A percentile compares a stretch with the other conserved stretches of the same genome.
phyloP scores from a whole-genome alignment of 2,797 vertebrate genomes.

The Eremophila alpestris region DNA sequence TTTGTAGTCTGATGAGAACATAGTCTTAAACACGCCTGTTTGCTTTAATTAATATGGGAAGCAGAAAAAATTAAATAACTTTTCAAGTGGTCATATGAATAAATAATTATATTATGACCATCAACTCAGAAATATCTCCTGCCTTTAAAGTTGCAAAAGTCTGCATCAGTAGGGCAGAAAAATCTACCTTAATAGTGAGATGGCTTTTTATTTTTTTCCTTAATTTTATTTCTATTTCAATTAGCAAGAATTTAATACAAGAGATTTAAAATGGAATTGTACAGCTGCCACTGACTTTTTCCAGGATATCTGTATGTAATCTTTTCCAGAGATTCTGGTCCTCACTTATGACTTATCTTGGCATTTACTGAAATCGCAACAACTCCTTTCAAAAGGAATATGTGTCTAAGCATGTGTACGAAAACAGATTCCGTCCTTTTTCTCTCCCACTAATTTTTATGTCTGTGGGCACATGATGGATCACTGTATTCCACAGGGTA shows the following conservation, averaged over 20 bases:
- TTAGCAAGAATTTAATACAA: neutral
- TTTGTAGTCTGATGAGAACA: neutral
- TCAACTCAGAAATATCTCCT: neutral
- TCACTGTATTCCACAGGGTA: neutral
- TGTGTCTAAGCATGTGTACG: neutral
- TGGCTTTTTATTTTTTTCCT: neutral
- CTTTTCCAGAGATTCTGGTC: neutral
- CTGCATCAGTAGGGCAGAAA: neutral
- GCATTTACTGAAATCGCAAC: neutral
- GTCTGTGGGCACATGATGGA: neutral
- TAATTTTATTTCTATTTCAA: neutral
- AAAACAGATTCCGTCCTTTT: neutral
- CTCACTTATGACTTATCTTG: neutral
- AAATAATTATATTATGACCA: neutral
- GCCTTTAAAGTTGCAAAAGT: neutral
- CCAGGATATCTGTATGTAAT: neutral
- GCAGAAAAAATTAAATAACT: neutral
- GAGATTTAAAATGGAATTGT: neutral
- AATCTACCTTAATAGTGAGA: neutral
- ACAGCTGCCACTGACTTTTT: neutral
- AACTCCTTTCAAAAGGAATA: neutral
- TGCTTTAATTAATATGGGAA: neutral
- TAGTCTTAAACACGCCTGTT: neutral
- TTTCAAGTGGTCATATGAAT: neutral
- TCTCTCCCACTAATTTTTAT: neutral